A percentile compares a stretch with the other conserved stretches of the same genome.
These are phyloP conservation scores for Centrocercus urophasianus DNA, from an alignment of 2,113 vertebrate genomes.

Conservation along the genomic window DNA sequence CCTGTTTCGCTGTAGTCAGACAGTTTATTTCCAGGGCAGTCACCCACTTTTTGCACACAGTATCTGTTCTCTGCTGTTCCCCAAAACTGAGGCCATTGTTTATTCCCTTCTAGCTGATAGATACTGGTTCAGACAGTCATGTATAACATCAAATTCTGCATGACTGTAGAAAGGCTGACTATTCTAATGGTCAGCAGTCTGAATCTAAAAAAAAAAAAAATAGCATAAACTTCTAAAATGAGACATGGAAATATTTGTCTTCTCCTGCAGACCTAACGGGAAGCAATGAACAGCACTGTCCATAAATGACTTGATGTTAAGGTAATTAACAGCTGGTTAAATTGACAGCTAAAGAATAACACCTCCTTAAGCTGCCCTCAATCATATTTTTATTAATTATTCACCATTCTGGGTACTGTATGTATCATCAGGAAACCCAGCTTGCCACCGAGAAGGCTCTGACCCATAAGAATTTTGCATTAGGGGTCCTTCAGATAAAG, in stretches of 20 bases:
- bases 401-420: not conserved
- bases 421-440: not conserved
- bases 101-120: not conserved
- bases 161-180: not conserved
- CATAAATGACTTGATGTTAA: not conserved
- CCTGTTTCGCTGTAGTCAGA: not conserved
- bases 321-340: constrained; percentile 21
- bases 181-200: not conserved
- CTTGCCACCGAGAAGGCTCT: not conserved
- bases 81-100: not conserved
- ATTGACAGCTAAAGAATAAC: not conserved
- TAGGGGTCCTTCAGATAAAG: not conserved
- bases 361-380: not conserved
- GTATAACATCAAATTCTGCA: not conserved
- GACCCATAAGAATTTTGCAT: not conserved
- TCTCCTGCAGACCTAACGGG: not conserved
- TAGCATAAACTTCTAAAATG: not conserved
- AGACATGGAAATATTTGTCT: not conserved
- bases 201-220: not conserved
- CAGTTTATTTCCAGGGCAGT: not conserved
- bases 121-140: not conserved
- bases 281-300: not conserved
- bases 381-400: not conserved
- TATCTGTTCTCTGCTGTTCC: not conserved
- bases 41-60: not conserved